Conservation (phyloP, 2,888 invertebrate genomes). For the Psylliodes chrysocephalus region DNA sequence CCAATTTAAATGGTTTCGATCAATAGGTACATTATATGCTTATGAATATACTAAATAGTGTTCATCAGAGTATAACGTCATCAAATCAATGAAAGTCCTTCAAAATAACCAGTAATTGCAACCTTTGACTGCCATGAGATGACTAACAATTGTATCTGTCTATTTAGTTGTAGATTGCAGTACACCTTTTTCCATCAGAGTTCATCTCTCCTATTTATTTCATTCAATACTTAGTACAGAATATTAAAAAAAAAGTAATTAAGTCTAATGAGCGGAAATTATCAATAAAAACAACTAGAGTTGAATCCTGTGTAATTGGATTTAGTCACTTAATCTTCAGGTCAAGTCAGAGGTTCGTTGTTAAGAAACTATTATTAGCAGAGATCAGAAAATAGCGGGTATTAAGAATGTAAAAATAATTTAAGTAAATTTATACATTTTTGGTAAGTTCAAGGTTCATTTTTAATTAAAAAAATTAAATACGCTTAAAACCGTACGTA, state of each 20-base stretch:
- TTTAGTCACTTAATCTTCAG: background rate
- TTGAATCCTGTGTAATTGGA: background rate
- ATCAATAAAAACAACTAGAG: background rate
- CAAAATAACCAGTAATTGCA: slow-evolving; percentile 11
- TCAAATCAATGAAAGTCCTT: slow-evolving; percentile 1
- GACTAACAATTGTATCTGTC: slow-evolving; percentile 1
- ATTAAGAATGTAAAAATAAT: too few relatives aligned
- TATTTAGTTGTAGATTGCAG: background rate
- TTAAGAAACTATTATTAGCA: too few relatives aligned
- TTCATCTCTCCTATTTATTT: background rate
- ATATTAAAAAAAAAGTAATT: background rate
- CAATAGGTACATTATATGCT: background rate
- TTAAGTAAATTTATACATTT: too few relatives aligned
- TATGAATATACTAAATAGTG: background rate
- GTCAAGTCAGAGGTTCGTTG: too few relatives aligned
- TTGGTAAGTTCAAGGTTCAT: too few relatives aligned
- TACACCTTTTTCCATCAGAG: too few relatives aligned
- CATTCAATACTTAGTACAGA: background rate
- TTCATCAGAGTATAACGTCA: slow-evolving; percentile 6
- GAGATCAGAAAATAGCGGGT: too few relatives aligned
- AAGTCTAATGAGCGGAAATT: background rate
- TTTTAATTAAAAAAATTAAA: too few relatives aligned
- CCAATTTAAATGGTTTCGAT: background rate
- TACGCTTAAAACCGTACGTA: too few relatives aligned
- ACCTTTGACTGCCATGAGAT: slow-evolving; percentile 3